Evolutionary conservation across 2,113 vertebrate species (phyloP).

Genomic region (Ursus arctos): DNA sequence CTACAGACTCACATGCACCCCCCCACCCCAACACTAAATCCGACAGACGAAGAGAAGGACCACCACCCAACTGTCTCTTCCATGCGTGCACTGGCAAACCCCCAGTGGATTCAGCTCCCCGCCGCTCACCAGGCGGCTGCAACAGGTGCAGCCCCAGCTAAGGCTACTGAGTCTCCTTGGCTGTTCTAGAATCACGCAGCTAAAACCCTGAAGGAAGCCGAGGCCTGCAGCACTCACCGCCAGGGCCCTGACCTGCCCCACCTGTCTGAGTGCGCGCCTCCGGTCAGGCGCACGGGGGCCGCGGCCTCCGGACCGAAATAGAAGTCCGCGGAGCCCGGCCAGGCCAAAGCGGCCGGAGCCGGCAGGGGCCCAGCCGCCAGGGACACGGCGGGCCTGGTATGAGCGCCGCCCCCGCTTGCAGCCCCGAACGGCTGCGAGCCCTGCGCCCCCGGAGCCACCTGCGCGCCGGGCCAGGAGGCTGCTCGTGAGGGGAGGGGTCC

Average conservation of each 20-base stretch:
- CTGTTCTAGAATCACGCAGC: conserved; percentile 36
- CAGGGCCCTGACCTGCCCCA: conserved; percentile 56
- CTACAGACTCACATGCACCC: neutral
- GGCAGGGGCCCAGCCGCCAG: neutral
- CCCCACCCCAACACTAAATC: neutral
- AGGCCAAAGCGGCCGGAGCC: neutral
- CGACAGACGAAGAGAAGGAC: neutral
- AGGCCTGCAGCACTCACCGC: neutral
- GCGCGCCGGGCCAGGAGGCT: neutral
- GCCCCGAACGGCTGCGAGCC: neutral
- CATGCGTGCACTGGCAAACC: conserved; percentile 1
- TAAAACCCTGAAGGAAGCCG: neutral
- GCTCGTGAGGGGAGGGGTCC: neutral
- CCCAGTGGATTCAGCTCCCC: neutral
- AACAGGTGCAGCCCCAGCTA: conserved; percentile 83
- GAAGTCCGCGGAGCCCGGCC: neutral
- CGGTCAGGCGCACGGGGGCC: neutral
- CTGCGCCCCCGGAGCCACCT: conserved; percentile 41
- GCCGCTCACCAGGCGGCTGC: conserved; percentile 53
- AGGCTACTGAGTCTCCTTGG: conserved; percentile 4
- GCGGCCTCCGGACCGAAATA: conserved; percentile 51
- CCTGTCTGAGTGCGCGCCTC: conserved; percentile 69
- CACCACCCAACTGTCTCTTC: neutral
- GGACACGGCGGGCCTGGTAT: neutral
- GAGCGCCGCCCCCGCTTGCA: neutral